Percentiles rank a stretch among this genome's conserved stretches.
Conservation (phyloP, 35 echinoderm and acorn worm genomes). For the Diadema setosum region DNA sequence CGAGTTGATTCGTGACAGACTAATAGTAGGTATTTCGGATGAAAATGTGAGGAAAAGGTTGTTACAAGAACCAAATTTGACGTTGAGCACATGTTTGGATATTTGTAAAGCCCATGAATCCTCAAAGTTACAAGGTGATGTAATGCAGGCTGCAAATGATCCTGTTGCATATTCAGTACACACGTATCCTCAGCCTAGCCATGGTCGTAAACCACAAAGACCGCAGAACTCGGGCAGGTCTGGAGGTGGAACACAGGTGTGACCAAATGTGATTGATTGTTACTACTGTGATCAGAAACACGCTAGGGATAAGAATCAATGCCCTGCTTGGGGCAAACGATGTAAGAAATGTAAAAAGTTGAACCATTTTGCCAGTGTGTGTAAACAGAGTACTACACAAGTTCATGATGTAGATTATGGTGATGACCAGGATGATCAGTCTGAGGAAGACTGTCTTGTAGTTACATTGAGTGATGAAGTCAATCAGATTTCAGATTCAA, state of each 20-base stretch:
- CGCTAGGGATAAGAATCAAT: neutral
- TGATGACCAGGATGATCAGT: neutral
- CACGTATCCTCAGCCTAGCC: too few species aligned
- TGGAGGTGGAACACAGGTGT: neutral
- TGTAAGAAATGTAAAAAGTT: neutral
- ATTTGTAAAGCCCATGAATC: conserved; percentile 40
- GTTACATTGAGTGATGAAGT: too few species aligned
- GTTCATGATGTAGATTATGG: neutral
- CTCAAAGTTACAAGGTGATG: conserved; percentile 21
- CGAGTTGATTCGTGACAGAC: conserved; percentile 45
- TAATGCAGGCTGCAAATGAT: neutral
- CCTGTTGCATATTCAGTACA: neutral
- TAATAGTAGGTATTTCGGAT: conserved; percentile 38
- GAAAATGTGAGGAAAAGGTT: conserved; percentile 33
- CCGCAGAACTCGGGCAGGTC: neutral
- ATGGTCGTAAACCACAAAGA: neutral
- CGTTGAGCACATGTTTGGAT: conserved; percentile 43
- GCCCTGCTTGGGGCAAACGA: neutral
- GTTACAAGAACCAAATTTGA: conserved; percentile 54
- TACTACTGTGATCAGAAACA: conserved; percentile 34
- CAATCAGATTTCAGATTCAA: too few species aligned
- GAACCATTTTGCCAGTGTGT: conserved; percentile 17
- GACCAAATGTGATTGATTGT: conserved; percentile 2
- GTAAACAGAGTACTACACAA: neutral
- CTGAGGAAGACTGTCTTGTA: neutral